phyloP scores from a whole-genome alignment of 2,113 vertebrate species.

The Brevimyrus niger region DNA sequence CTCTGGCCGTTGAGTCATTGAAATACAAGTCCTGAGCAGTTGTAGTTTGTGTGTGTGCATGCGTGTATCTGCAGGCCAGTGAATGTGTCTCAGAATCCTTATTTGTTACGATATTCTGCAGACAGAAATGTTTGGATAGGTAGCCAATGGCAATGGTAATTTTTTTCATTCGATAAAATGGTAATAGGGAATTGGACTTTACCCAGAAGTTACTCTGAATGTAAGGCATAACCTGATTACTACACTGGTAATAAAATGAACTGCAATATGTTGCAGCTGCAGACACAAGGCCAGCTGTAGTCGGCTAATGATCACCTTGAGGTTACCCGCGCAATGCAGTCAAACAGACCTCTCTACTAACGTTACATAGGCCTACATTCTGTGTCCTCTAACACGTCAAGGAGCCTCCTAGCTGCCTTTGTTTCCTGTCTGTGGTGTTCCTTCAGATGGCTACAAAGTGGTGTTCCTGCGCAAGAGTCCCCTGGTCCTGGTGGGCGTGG shows the following conservation, averaged over 20 bases:
- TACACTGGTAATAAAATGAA: not conserved
- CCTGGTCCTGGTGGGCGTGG: conserved; percentile 87
- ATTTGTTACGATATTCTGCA: not conserved
- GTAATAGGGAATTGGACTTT: not conserved
- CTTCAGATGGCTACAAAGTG: conserved; percentile 85
- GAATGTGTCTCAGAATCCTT: not conserved
- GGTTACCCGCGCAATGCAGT: not conserved
- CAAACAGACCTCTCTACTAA: not conserved
- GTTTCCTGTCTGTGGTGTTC: not conserved
- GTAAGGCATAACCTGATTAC: not conserved
- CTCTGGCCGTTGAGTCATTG: not conserved
- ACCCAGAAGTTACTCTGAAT: not conserved
- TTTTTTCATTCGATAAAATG: not conserved
- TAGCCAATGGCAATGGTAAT: not conserved
- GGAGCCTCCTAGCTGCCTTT: not conserved
- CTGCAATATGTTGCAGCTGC: not conserved
- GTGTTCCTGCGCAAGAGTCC: conserved; percentile 90
- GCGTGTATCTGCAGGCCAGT: not conserved
- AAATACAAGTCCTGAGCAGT: not conserved
- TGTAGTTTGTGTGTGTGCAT: not conserved
- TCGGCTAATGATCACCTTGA: not conserved
- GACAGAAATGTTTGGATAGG: not conserved
- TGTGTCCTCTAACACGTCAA: not conserved
- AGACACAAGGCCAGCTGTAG: not conserved
- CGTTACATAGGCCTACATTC: not conserved